Evolutionary conservation across 2,113 vertebrate species (phyloP).

Genomic region (Chinchilla lanigera): DNA sequence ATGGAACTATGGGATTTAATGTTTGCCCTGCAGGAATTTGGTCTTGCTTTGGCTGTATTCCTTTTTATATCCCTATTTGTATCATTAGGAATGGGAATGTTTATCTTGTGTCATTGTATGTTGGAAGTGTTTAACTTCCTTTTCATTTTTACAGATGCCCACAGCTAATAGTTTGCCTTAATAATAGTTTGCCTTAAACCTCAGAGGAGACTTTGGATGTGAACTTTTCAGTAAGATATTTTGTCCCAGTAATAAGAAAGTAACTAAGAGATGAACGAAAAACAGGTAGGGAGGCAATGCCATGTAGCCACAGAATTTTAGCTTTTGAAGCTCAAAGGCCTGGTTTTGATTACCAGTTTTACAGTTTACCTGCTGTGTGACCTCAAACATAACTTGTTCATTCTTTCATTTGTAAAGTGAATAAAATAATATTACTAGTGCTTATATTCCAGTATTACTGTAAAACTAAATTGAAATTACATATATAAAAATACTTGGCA

Average conservation of each 20-base stretch:
- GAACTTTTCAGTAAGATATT: background rate
- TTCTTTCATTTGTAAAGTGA: conserved; percentile 50
- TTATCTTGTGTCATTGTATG: background rate
- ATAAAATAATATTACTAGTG: conserved; percentile 7
- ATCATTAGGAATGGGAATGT: background rate
- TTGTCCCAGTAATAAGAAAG: background rate
- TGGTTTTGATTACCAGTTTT: conserved; percentile 29
- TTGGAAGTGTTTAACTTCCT: background rate
- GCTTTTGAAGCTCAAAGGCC: conserved; percentile 34
- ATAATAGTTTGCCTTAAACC: background rate
- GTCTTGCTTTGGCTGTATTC: background rate
- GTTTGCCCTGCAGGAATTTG: background rate
- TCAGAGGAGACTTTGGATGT: background rate
- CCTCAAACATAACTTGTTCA: conserved; percentile 1
- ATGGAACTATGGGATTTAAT: background rate
- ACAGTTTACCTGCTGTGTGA: background rate
- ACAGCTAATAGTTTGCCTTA: background rate
- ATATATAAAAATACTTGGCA: background rate
- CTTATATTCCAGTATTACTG: background rate
- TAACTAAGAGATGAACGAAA: background rate
- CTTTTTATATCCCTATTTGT: background rate
- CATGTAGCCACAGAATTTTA: conserved; percentile 12
- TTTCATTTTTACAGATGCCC: background rate
- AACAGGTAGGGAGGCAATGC: background rate
- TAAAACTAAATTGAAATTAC: conserved; percentile 52